phyloP scores from a whole-genome alignment of 2,797 vertebrate species.

The Microctenopoma steveboyesi region DNA sequence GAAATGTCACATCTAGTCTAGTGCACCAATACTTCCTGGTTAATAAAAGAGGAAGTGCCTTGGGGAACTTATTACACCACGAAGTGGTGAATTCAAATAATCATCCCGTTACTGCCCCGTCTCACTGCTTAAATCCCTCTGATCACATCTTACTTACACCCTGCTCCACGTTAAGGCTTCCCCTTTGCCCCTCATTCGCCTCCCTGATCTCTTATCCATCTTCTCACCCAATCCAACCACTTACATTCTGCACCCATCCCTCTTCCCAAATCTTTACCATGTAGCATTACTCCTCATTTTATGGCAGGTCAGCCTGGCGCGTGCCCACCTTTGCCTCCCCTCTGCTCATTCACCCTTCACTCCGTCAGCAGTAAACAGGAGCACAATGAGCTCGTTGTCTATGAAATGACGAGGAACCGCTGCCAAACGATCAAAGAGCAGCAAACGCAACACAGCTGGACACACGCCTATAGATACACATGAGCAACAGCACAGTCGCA shows the following conservation, averaged over 20 bases:
- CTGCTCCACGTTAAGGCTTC: constrained; percentile 25
- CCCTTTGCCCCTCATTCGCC: neutral
- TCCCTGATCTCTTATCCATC: constrained; percentile 17
- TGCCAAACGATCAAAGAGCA: constrained; percentile 61
- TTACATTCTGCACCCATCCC: constrained; percentile 17
- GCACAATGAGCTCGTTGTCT: constrained; percentile 72
- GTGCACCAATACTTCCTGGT: too few species aligned
- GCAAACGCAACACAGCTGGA: constrained; percentile 32
- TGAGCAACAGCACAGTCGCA: neutral
- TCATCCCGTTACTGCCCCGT: constrained; percentile 4
- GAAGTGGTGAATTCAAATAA: constrained; percentile 25
- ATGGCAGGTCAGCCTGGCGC: constrained; percentile 26
- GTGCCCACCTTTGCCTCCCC: constrained; percentile 25
- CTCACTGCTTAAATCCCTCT: constrained; percentile 37
- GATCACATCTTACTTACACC: constrained; percentile 37
- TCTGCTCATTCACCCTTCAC: constrained; percentile 41
- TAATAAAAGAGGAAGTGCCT: too few species aligned
- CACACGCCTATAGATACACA: constrained; percentile 13
- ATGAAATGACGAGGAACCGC: constrained; percentile 59
- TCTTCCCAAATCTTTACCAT: constrained; percentile 33
- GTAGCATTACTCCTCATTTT: constrained; percentile 43
- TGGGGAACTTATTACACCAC: too few species aligned
- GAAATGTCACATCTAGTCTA: too few species aligned
- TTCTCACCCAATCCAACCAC: constrained; percentile 17
- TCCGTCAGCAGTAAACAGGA: constrained; percentile 68